phyloP scores from a whole-genome alignment of 1,140 invertebrate species.

The Megathymus violae region DNA sequence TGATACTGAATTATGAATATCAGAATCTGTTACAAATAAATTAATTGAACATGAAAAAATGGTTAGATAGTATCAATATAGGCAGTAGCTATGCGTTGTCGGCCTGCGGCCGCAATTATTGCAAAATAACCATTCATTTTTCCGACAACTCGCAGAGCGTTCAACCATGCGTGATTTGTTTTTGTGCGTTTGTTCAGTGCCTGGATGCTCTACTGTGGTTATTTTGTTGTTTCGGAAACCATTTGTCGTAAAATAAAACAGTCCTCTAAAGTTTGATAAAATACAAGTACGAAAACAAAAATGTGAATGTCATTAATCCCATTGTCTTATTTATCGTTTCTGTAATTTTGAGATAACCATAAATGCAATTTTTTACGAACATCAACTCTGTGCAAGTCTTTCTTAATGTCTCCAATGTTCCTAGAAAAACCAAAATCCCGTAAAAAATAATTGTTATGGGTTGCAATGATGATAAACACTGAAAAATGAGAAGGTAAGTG shows the following conservation, averaged over 20 bases:
- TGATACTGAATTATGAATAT: no score
- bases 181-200: constrained; percentile 80
- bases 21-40: background rate
- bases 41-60: constrained; percentile 24
- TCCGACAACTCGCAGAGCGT: constrained; percentile 64
- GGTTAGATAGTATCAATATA: constrained; percentile 50
- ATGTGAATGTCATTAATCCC: no score
- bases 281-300: constrained; percentile 50
- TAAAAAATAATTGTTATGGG: no score
- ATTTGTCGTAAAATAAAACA: constrained; percentile 75
- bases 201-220: constrained; percentile 74
- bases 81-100: constrained; percentile 44
- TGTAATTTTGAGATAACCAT: no score
- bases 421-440: no score
- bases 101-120: constrained; percentile 68
- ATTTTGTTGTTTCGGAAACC: constrained; percentile 72
- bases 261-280: constrained; percentile 69
- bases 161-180: constrained; percentile 79
- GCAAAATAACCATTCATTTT: constrained; percentile 80
- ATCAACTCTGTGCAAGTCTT: no score
- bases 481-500: constrained; percentile 44
- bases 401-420: no score
- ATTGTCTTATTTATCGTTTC: no score
- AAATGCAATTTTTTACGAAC: no score
- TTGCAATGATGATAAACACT: constrained; percentile 44